These are phyloP conservation scores for Wasmannia auropunctata DNA, from an alignment of 1,140 invertebrate species.

Conservation along the genomic window DNA sequence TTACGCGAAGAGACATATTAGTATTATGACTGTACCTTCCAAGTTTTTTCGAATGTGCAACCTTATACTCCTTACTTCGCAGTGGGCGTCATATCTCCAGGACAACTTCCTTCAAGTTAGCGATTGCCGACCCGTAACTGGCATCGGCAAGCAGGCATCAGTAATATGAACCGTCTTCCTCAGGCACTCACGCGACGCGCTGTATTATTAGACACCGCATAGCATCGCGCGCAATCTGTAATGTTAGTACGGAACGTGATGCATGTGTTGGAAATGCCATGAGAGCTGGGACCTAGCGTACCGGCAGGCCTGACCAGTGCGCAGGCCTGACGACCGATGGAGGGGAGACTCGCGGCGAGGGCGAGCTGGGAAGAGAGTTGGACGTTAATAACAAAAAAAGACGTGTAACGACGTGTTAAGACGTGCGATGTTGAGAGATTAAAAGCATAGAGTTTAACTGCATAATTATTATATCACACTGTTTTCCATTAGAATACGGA, in stretches of 20 bases:
- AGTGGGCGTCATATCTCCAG: not conserved
- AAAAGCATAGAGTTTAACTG: too few species aligned
- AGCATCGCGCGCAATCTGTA: conserved; percentile 19
- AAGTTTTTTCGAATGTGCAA: conserved; percentile 72
- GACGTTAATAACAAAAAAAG: too few species aligned
- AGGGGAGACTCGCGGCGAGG: too few species aligned
- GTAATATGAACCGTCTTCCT: conserved; percentile 28
- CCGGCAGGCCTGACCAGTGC: too few species aligned
- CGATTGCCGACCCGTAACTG: conserved; percentile 41
- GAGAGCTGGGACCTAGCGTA: too few species aligned
- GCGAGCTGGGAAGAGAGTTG: too few species aligned
- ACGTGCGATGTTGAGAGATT: too few species aligned
- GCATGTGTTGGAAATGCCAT: not conserved
- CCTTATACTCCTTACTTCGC: conserved; percentile 73
- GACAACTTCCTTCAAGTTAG: conserved; percentile 16
- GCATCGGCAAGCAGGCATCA: conserved; percentile 37
- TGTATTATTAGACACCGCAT: conserved; percentile 67
- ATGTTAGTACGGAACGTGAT: conserved; percentile 13
- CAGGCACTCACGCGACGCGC: conserved; percentile 20
- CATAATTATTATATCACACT: too few species aligned
- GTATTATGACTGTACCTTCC: conserved; percentile 80
- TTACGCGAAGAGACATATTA: too few species aligned
- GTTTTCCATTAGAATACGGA: too few species aligned
- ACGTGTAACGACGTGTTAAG: too few species aligned
- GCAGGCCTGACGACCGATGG: too few species aligned